These are phyloP conservation scores for Acanthopagrus latus DNA, from an alignment of 2,797 vertebrate genomes.

Conservation along the genomic window DNA sequence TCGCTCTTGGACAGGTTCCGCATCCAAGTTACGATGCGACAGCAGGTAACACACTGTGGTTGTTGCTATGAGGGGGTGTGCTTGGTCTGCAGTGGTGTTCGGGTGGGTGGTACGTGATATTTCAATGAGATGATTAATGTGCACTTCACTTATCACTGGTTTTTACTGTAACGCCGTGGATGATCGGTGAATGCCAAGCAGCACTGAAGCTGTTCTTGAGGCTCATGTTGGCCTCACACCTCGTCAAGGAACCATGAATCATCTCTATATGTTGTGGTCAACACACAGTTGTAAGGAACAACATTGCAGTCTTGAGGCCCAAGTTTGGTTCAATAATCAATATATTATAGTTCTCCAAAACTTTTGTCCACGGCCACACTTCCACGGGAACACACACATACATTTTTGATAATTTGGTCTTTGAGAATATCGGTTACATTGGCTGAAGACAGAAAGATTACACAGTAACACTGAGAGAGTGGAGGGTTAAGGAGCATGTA, in stretches of 20 bases:
- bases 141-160: too few species aligned
- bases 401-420: neutral
- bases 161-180: too few species aligned
- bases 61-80: too few species aligned
- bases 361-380: too few species aligned
- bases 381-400: neutral
- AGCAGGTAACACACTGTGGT: constrained; percentile 82
- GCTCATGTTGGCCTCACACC: neutral
- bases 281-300: too few species aligned
- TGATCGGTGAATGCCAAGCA: neutral
- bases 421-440: neutral
- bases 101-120: too few species aligned
- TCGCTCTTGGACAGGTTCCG: constrained; percentile 87
- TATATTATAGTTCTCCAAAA: too few species aligned
- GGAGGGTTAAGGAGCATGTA: neutral
- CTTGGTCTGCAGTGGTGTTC: too few species aligned
- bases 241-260: neutral
- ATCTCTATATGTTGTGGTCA: too few species aligned
- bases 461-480: neutral
- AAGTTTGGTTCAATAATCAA: too few species aligned
- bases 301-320: too few species aligned
- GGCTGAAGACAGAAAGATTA: neutral
- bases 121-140: too few species aligned
- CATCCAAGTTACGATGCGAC: constrained; percentile 89
- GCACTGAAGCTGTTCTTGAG: neutral